These are phyloP conservation scores for Tuberolachnus salignus DNA, from an alignment of 2,888 invertebrate species.

Conservation along the genomic window DNA sequence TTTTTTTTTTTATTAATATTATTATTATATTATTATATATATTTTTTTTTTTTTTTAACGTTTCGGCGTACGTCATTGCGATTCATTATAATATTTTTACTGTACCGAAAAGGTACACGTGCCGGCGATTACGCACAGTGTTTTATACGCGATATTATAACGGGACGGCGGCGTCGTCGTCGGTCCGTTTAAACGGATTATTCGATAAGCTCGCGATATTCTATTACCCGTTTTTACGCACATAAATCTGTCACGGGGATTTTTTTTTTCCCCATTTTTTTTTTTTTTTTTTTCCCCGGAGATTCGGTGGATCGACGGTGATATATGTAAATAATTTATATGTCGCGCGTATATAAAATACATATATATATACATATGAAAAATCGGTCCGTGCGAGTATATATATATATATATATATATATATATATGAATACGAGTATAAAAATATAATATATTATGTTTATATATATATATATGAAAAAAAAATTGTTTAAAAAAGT, in stretches of 20 bases:
- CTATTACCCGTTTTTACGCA: slow-evolving; percentile 1
- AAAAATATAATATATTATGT: too few relatives aligned
- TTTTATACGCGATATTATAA: not conserved
- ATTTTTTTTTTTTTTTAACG: slow-evolving; percentile 16
- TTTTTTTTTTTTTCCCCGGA: not conserved
- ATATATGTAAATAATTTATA: slow-evolving; percentile 18
- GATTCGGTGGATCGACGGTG: not conserved
- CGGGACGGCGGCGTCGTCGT: not conserved
- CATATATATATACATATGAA: too few relatives aligned
- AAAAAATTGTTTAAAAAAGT: too few relatives aligned
- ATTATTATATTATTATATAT: too few relatives aligned
- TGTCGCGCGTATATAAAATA: not conserved
- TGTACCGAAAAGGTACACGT: slow-evolving; percentile 13
- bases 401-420: too few relatives aligned
- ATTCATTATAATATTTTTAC: not conserved
- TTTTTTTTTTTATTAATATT: not conserved
- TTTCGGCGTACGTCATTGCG: slow-evolving; percentile 21
- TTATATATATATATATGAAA: too few relatives aligned
- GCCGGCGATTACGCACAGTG: slow-evolving; percentile 26
- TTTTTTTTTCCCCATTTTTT: not conserved
- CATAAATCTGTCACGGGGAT: slow-evolving; percentile 38
- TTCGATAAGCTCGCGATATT: slow-evolving; percentile 46
- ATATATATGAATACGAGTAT: too few relatives aligned
- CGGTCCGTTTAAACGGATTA: slow-evolving; percentile 20
- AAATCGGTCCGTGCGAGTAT: too few relatives aligned